Evolutionary conservation across 2,888 invertebrate species (phyloP), one percentile per base, ranked within the genome.

Genomic region (Ormia ochracea): DNA sequence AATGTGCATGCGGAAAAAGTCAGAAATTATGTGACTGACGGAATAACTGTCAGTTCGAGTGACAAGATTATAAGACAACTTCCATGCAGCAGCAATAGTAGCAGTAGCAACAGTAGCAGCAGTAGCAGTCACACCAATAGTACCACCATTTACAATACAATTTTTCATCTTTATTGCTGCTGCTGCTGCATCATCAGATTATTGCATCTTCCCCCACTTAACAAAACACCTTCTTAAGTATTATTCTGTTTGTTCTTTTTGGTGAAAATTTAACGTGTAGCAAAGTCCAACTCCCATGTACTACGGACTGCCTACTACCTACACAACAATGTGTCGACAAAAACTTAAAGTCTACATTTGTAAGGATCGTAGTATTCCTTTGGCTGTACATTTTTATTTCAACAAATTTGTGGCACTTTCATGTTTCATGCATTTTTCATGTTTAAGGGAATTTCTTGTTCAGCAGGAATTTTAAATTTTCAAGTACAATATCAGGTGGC

Each of bases 11-110:
- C 72, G 76, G n/a, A 80, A 80, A 73, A 73, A 80, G 68, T 72
- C 80, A 80, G 68, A 74, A 73, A 68, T 76, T 76, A 73, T 80
- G 80, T 80, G 80, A 73, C 72, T 76, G 69, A 69, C 76, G 70
- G 77, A 80, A 63, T 68, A 72, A 72, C 72, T 76, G 80, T 63
- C 68, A 68, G 76, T 9, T 41, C 68, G 72, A 80, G 80, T 80
- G 80, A 80, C 80, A 80, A 76, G 80, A 80, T 80, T 80, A 80
- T 73, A 68, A 73, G 68, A 72, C 72, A 73, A 56, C 61, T 38
- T 45, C 56, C 17, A n/a, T 61, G 59, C 26, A 77, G 23, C 31
- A 69, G 26, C 21, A 50, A 12, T 21, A 65, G 0, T 23, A 78
- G 17, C 58, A 58, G 4, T 12, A 66, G 33, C 6, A 48, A 76